Evolutionary conservation across 2,797 vertebrate species (phyloP), one percentile per base, ranked within the genome.

Genomic region (Betta splendens): DNA sequence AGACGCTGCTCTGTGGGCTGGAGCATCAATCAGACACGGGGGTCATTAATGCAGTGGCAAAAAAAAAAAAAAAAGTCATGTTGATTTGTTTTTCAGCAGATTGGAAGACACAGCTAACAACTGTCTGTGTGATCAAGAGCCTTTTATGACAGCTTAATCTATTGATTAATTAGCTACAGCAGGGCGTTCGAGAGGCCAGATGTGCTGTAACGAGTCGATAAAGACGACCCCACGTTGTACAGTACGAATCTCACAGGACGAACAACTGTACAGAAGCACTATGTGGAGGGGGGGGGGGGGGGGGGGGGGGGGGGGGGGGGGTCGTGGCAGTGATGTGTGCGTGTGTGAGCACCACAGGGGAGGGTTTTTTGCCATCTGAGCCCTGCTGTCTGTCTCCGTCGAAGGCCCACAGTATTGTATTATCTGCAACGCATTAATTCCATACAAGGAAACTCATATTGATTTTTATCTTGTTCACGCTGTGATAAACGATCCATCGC

Each of bases 281-380:
- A 20, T 69, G 31, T 35, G 37, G 39, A 3, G 15, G 18, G 2
- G 7, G 20, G 17, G 22, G 22, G 1, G 0, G n/a, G n/a, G n/a
- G n/a, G n/a, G n/a, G n/a, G n/a, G n/a, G n/a, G 37, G 39, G 3
- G 15, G 18, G 2, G 7, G 20, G n/a, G n/a, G n/a, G n/a, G n/a
- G n/a, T n/a, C n/a, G n/a, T n/a, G n/a, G n/a, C n/a, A 54, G 10
- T n/a, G 48, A 25, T 46, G 9, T 15, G 4, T 33, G 50, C 49
- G 29, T 58, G 39, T 37, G 38, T 36, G 32, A 26, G 44, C 33
- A 66, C 49, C 83, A 65, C 78, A 49, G 43, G 83, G 75, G 81
- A 84, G 55, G 33, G 56, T 60, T 66, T 69, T 55, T n/a, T 62
- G 72, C 78, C 85, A 87, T 83, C 84, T 87, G 84, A 84, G 73